Evolutionary conservation across 2,113 vertebrate genomes (phyloP).

Genomic region (Nerophis lumbriciformis): DNA sequence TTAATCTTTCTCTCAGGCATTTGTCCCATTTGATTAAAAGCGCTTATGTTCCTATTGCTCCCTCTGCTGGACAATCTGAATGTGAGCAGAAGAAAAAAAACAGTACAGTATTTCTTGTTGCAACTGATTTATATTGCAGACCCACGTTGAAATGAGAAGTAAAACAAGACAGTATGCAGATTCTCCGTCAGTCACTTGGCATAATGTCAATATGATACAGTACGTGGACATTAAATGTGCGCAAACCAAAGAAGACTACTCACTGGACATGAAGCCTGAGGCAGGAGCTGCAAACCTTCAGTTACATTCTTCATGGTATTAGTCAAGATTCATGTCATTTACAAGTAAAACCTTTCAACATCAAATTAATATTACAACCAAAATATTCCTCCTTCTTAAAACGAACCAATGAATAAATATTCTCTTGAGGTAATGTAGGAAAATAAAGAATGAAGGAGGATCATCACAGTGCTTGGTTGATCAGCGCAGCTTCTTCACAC

Average conservation of each 20-base stretch:
- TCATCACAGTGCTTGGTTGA: constrained; percentile 58
- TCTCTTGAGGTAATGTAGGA: constrained; percentile 23
- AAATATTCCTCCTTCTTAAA: constrained; percentile 6
- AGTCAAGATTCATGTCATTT: constrained; percentile 21
- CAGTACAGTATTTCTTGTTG: constrained; percentile 7
- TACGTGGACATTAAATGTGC: constrained; percentile 16
- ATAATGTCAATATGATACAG: constrained; percentile 21
- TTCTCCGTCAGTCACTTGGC: constrained; percentile 11
- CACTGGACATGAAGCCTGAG: constrained; percentile 33
- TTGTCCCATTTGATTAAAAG: too few relatives aligned
- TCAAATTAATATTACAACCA: constrained; percentile 13
- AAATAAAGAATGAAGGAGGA: constrained; percentile 51
- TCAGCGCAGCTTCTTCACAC: constrained; percentile 38
- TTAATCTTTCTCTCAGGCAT: too few relatives aligned
- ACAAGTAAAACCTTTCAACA: constrained; percentile 18
- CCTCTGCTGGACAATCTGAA: constrained; percentile 9
- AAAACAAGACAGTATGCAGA: constrained; percentile 40
- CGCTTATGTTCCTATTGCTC: neutral
- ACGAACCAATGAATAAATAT: neutral
- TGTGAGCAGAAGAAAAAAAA: constrained; percentile 4
- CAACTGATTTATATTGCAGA: constrained; percentile 44
- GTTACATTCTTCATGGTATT: constrained; percentile 10
- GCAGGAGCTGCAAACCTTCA: constrained; percentile 5
- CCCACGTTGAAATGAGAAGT: constrained; percentile 34
- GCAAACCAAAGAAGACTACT: constrained; percentile 21